Evolutionary conservation across 2,888 invertebrate species (phyloP).

Genomic region (Limnephilus lunatus): DNA sequence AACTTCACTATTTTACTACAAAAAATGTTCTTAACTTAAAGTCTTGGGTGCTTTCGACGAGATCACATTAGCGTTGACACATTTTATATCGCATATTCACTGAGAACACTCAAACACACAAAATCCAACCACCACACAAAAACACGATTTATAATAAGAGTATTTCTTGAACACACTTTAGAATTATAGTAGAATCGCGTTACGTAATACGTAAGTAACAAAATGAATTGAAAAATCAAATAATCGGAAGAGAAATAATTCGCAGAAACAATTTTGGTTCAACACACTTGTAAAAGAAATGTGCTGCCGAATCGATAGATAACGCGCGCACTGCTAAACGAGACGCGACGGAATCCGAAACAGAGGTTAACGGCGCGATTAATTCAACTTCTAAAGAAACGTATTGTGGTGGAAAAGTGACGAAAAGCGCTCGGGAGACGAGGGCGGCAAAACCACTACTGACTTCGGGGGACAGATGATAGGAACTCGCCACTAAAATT

Average conservation of each 20-base stretch:
- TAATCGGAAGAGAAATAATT: background rate
- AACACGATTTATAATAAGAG: conserved; percentile 28
- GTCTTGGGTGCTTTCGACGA: background rate
- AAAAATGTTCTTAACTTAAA: background rate
- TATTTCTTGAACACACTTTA: background rate
- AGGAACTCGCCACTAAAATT: conserved; percentile 49
- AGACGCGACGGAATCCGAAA: background rate
- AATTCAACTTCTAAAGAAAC: background rate
- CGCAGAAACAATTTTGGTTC: background rate
- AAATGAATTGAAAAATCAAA: background rate
- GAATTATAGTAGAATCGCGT: background rate
- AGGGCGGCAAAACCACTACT: conserved; percentile 49
- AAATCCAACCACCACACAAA: conserved; percentile 6
- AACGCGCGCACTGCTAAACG: background rate
- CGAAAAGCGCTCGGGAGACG: conserved; percentile 35
- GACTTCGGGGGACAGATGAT: conserved; percentile 37
- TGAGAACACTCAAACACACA: background rate
- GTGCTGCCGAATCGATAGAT: background rate
- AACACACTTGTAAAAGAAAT: background rate
- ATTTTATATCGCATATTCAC: conserved; percentile 54
- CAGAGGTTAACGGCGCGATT: conserved; percentile 10
- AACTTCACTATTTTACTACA: background rate
- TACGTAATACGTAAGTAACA: conserved; percentile 13
- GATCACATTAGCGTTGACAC: conserved; percentile 31
- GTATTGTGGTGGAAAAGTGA: conserved; percentile 29